Evolutionary conservation across 2,797 vertebrate genomes (phyloP).

Genomic region (Pipistrellus kuhlii): DNA sequence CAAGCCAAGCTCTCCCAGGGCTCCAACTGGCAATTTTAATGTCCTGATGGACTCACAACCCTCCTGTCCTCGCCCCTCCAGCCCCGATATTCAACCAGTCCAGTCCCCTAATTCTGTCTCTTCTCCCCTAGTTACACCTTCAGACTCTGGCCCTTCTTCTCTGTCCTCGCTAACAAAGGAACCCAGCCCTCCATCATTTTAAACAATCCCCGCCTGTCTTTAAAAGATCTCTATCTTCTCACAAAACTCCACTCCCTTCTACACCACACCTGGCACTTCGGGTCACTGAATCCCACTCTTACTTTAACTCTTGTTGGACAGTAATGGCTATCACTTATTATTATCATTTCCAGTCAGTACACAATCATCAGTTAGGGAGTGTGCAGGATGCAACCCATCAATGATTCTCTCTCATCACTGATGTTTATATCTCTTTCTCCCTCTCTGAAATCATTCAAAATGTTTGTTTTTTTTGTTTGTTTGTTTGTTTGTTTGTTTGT

Average conservation of each 20-base stretch:
- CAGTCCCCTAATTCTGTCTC: not conserved
- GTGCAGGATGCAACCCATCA: not conserved
- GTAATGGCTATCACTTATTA: no score
- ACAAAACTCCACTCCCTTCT: not conserved
- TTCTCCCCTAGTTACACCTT: not conserved
- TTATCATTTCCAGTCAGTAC: not conserved
- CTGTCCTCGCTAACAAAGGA: not conserved
- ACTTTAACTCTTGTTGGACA: not conserved
- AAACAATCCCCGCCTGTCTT: not conserved
- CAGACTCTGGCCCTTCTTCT: not conserved
- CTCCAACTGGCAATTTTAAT: not conserved
- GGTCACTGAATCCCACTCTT: not conserved
- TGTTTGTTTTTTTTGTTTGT: no score
- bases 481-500: no score
- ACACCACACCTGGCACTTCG: accelerated
- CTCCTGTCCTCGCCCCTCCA: accelerated
- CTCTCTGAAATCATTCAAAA: not conserved
- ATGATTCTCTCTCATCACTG: not conserved
- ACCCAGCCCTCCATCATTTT: not conserved
- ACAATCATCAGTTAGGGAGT: not conserved
- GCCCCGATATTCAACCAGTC: accelerated
- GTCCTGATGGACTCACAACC: accelerated
- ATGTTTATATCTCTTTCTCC: not conserved
- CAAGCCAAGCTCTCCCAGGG: accelerated
- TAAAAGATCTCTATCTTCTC: not conserved